Evolutionary conservation across 2,888 invertebrate species (phyloP).

Genomic region (Coenonympha glycerion): DNA sequence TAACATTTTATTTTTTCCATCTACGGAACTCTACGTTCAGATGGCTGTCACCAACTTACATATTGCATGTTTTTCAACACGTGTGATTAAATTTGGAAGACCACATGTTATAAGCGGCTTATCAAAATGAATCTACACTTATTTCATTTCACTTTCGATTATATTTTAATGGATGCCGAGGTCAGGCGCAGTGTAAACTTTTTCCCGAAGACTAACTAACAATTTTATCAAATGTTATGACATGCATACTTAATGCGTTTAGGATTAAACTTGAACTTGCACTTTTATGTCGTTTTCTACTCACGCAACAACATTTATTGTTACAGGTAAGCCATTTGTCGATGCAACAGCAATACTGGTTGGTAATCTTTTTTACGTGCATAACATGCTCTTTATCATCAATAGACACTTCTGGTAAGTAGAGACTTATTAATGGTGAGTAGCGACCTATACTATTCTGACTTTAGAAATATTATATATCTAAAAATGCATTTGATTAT

Average conservation of each 20-base stretch:
- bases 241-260: conserved; percentile 7
- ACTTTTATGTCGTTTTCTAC: conserved; percentile 7
- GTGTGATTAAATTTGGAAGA: conserved; percentile 33
- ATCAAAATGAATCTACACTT: conserved; percentile 52
- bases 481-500: no score
- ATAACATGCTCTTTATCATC: not conserved
- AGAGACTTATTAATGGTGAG: no score
- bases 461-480: no score
- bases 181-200: conserved; percentile 59
- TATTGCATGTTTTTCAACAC: conserved; percentile 13
- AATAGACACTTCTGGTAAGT: not conserved
- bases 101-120: conserved; percentile 49
- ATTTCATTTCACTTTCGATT: conserved; percentile 72
- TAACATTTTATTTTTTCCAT: not conserved
- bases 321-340: conserved; percentile 20
- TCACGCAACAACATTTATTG: conserved; percentile 10
- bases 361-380: not conserved
- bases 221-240: conserved; percentile 49
- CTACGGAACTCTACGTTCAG: not conserved
- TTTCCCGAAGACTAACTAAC: conserved; percentile 47
- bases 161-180: conserved; percentile 64
- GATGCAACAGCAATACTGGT: not conserved
- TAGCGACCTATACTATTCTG: no score
- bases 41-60: no score
- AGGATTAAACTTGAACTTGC: conserved; percentile 8